Conservation (phyloP, 2,888 invertebrate species). For the Plusia festucae region DNA sequence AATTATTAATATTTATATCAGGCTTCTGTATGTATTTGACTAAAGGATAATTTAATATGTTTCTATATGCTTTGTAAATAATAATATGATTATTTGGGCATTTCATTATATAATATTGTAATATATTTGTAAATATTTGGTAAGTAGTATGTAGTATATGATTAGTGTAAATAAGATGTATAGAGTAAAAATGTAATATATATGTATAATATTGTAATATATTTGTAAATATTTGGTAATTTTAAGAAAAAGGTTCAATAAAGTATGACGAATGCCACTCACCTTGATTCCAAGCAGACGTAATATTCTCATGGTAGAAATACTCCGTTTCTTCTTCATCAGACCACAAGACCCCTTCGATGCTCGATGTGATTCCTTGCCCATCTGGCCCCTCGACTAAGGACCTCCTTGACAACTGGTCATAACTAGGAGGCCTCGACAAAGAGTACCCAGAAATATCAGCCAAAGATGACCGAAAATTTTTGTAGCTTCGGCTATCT, state of each 20-base stretch:
- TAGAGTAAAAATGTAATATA: too few species aligned
- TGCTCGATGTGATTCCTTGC: constrained; percentile 84
- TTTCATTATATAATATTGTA: too few species aligned
- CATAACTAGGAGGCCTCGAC: constrained; percentile 84
- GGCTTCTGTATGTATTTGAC: too few species aligned
- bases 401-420: constrained; percentile 84
- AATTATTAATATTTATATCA: too few species aligned
- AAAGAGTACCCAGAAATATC: constrained; percentile 78
- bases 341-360: constrained; percentile 87
- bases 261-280: constrained; percentile 39
- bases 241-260: background rate
- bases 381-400: constrained; percentile 79
- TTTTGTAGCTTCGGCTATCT: constrained; percentile 84
- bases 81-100: too few species aligned
- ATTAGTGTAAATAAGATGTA: too few species aligned
- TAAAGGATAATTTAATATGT: too few species aligned
- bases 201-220: too few species aligned
- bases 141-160: too few species aligned
- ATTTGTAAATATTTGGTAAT: too few species aligned
- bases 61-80: too few species aligned
- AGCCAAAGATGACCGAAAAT: constrained; percentile 82
- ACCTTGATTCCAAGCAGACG: constrained; percentile 87
- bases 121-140: too few species aligned
- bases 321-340: constrained; percentile 88
- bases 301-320: constrained; percentile 86